phyloP scores from a whole-genome alignment of 2,888 invertebrate species.

The Hydrotaea diabolus region DNA sequence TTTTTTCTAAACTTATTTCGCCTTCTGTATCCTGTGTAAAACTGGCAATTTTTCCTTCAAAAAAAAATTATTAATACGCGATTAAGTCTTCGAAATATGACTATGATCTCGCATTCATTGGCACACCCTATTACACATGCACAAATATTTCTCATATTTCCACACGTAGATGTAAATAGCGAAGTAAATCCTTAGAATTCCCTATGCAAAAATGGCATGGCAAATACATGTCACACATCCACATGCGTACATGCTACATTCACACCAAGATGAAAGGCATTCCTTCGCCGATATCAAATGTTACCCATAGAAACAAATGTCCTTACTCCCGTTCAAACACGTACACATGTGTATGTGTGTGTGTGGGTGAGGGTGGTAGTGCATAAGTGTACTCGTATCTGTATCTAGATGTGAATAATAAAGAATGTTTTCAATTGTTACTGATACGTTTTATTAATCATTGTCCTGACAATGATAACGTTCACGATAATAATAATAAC shows the following conservation, averaged over 20 bases:
- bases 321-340: neutral
- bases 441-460: constrained; percentile 35
- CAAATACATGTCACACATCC: neutral
- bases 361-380: too few relatives aligned
- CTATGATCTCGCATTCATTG: too few relatives aligned
- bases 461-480: constrained; percentile 17
- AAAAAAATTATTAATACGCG: too few relatives aligned
- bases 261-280: constrained; percentile 8
- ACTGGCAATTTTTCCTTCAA: too few relatives aligned
- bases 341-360: too few relatives aligned
- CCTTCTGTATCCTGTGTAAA: too few relatives aligned
- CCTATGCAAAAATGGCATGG: neutral
- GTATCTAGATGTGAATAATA: neutral
- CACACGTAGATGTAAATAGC: neutral
- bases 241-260: neutral
- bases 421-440: constrained; percentile 26
- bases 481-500: constrained; percentile 7
- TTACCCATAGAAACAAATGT: neutral
- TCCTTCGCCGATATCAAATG: neutral
- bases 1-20: too few relatives aligned
- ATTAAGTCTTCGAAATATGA: too few relatives aligned
- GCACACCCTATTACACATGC: too few relatives aligned
- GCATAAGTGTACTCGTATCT: neutral
- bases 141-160: constrained; percentile 2
- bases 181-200: neutral